Conservation (phyloP, 2,888 invertebrate genomes). For the Zygaena filipendulae region DNA sequence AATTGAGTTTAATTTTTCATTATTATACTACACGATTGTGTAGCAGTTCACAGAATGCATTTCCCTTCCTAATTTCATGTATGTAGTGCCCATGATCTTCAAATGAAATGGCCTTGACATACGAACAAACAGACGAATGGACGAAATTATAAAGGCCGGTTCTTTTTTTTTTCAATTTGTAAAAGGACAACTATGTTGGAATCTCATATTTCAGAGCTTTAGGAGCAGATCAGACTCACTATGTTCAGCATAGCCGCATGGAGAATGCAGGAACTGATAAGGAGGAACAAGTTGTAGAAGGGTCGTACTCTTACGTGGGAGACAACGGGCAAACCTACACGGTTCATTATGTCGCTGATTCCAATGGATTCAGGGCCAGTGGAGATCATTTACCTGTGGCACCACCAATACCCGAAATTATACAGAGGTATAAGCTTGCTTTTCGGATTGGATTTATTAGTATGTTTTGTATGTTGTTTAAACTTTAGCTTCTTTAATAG, state of each 20-base stretch:
- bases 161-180: too few relatives aligned
- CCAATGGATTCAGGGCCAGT: constrained; percentile 79
- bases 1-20: too few relatives aligned
- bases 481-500: neutral
- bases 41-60: too few relatives aligned
- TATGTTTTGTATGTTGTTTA: too few relatives aligned
- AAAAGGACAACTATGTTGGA: too few relatives aligned
- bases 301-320: constrained; percentile 72
- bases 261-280: constrained; percentile 67
- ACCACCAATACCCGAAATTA: constrained; percentile 78
- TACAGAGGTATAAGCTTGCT: constrained; percentile 58
- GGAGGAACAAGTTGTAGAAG: constrained; percentile 70
- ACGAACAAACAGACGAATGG: too few relatives aligned
- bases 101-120: too few relatives aligned
- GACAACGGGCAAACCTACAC: constrained; percentile 72
- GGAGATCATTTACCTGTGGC: constrained; percentile 83
- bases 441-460: too few relatives aligned
- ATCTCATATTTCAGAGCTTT: constrained; percentile 47
- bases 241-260: constrained; percentile 66
- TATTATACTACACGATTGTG: too few relatives aligned
- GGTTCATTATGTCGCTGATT: constrained; percentile 77
- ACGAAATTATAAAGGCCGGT: too few relatives aligned
- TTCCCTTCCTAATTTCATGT: too few relatives aligned
- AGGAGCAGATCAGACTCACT: constrained; percentile 64
- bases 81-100: too few relatives aligned